These are phyloP conservation scores for Melanchra persicariae DNA, from an alignment of 2,888 invertebrate species.

Conservation along the genomic window DNA sequence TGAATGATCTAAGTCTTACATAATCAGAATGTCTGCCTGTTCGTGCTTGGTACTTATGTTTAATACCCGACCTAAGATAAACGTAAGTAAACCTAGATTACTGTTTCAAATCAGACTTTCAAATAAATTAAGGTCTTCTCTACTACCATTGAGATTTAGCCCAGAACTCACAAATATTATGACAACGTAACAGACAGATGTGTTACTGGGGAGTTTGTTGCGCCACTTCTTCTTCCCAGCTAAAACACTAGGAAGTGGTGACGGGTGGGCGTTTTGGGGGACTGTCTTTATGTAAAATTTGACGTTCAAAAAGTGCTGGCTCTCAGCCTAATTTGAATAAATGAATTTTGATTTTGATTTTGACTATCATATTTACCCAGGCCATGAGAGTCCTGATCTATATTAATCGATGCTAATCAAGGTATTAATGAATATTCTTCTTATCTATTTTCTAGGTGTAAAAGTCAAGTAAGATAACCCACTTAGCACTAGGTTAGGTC, in stretches of 20 bases:
- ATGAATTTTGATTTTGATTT: no score
- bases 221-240: no score
- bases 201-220: no score
- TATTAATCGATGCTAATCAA: neutral
- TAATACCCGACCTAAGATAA: slow-evolving; percentile 6
- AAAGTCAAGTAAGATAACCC: slow-evolving; percentile 25
- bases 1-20: slow-evolving; percentile 46
- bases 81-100: slow-evolving; percentile 2
- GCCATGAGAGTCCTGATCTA: neutral
- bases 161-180: neutral
- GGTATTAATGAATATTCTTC: slow-evolving; percentile 6
- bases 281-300: no score
- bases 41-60: slow-evolving; percentile 19
- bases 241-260: no score
- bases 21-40: slow-evolving; percentile 39
- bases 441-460: slow-evolving; percentile 22
- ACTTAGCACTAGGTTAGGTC: slow-evolving; percentile 19
- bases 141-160: neutral
- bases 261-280: no score
- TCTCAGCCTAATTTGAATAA: no score
- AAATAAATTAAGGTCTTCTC: slow-evolving; percentile 10
- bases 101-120: slow-evolving; percentile 9
- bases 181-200: no score
- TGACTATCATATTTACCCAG: neutral
- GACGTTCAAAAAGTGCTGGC: no score